These are phyloP conservation scores for Exephanes ischioxanthus DNA, from an alignment of 2,888 invertebrate genomes.

Conservation along the genomic window DNA sequence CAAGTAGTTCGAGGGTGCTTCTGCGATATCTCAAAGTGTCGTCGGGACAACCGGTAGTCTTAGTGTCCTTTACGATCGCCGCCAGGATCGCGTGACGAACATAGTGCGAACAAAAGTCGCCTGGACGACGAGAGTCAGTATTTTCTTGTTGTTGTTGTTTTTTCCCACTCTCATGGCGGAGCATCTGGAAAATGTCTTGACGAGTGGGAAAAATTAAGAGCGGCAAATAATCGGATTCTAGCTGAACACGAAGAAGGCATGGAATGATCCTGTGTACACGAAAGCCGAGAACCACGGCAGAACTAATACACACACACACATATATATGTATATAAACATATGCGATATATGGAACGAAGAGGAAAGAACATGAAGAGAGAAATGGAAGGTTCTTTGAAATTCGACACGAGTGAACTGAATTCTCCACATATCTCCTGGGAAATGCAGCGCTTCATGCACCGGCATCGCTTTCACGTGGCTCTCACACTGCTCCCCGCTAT, in stretches of 20 bases:
- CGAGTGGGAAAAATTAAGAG: conserved; percentile 29
- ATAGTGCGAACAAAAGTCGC: conserved; percentile 21
- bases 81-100: conserved; percentile 31
- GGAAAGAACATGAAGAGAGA: conserved; percentile 43
- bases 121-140: not conserved
- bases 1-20: conserved; percentile 39
- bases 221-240: conserved; percentile 35
- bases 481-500: not conserved
- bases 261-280: conserved; percentile 48
- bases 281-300: conserved; percentile 48
- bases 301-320: not conserved
- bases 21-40: conserved; percentile 67
- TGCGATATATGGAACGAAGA: conserved; percentile 35
- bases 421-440: conserved; percentile 49
- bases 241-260: conserved; percentile 29
- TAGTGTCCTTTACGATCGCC: conserved; percentile 9
- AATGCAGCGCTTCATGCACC: conserved; percentile 26
- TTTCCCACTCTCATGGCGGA: conserved; percentile 54
- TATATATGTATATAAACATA: not conserved
- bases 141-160: conserved; percentile 19
- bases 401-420: conserved; percentile 68
- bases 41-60: conserved; percentile 51
- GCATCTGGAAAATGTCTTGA: conserved; percentile 71
- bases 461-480: conserved; percentile 20
- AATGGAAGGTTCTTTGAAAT: conserved; percentile 72